Conservation (phyloP, 2,888 invertebrate genomes). For the Pomacea canaliculata region DNA sequence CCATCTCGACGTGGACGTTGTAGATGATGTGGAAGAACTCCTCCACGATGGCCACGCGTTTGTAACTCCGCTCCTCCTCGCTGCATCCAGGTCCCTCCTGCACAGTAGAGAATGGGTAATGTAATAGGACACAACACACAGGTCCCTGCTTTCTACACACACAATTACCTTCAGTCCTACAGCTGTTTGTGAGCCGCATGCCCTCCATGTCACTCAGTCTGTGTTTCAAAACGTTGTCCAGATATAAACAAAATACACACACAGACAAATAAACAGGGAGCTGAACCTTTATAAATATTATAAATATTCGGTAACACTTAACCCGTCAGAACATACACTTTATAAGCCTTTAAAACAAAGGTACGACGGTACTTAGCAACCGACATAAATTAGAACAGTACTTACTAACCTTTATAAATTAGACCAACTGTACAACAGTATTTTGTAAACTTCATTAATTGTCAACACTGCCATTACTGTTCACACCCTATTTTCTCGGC, state of each 20-base stretch:
- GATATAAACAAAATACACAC: background rate
- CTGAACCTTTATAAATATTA: background rate
- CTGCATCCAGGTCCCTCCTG: constrained; percentile 26
- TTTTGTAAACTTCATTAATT: too few relatives aligned
- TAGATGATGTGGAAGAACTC: constrained; percentile 97
- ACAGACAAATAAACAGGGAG: background rate
- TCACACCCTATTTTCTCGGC: too few relatives aligned
- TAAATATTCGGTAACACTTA: background rate
- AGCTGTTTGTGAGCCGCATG: too few relatives aligned
- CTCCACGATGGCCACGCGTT: constrained; percentile 96
- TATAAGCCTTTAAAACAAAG: too few relatives aligned
- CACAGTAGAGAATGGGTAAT: background rate
- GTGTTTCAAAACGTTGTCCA: background rate
- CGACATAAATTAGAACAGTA: too few relatives aligned
- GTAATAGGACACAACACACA: background rate
- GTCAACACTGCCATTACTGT: too few relatives aligned
- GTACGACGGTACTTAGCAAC: too few relatives aligned
- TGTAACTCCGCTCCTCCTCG: constrained; percentile 73
- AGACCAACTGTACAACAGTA: too few relatives aligned
- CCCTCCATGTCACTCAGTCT: background rate
- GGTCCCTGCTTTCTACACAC: too few relatives aligned
- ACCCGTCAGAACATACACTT: too few relatives aligned
- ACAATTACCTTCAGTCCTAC: too few relatives aligned
- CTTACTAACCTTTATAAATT: too few relatives aligned
- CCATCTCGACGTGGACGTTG: constrained; percentile 93